phyloP scores from a whole-genome alignment of 2,888 invertebrate species.

The Phengaris alcon region DNA sequence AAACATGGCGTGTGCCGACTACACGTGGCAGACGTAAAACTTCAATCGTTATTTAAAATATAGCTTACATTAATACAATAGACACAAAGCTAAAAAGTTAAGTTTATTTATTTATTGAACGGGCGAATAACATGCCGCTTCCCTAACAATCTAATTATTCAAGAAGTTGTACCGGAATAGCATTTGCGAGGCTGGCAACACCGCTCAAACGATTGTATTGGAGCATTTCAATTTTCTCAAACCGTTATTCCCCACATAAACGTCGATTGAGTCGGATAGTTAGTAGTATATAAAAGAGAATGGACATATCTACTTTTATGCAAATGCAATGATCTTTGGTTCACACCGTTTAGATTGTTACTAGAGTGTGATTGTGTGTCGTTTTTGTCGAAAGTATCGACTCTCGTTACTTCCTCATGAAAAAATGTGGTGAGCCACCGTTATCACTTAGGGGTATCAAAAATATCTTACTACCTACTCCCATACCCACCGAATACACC shows the following conservation, averaged over 20 bases:
- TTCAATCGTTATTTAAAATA: too few species aligned
- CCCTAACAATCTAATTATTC: background rate
- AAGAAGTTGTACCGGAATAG: background rate
- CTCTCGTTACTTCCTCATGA: background rate
- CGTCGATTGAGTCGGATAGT: slow-evolving; percentile 6
- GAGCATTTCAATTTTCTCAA: slow-evolving; percentile 23
- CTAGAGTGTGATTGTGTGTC: background rate
- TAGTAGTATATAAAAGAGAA: slow-evolving; percentile 19
- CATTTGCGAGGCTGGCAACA: background rate
- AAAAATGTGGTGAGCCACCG: too few species aligned
- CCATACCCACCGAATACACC: too few species aligned
- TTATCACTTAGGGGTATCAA: too few species aligned
- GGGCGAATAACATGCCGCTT: too few species aligned
- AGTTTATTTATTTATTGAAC: too few species aligned
- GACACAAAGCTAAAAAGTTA: too few species aligned
- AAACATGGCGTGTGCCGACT: too few species aligned
- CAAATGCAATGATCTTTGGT: slow-evolving; percentile 18
- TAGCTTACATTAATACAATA: too few species aligned
- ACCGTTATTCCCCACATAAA: slow-evolving; percentile 12
- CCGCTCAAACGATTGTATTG: background rate
- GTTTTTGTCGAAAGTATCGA: background rate
- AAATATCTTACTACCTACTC: too few species aligned
- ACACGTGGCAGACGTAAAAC: too few species aligned
- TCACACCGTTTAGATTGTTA: slow-evolving; percentile 4
- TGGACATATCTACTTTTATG: slow-evolving; percentile 9